Percentiles rank a stretch among this genome's conserved stretches.
Conservation (phyloP, 2,888 invertebrate species). For the Drosophila percnosoma region DNA sequence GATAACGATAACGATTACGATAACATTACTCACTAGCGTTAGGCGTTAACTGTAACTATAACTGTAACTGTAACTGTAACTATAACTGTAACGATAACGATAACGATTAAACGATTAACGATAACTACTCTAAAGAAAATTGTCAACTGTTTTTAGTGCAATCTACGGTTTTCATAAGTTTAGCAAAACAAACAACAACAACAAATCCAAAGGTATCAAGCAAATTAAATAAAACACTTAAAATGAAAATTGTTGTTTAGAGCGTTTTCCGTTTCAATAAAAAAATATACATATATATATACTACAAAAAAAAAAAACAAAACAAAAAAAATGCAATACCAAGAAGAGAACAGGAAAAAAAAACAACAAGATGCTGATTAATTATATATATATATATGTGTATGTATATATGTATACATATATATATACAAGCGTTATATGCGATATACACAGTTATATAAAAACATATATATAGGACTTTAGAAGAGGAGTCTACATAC, state of each 20-base stretch:
- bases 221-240: constrained; percentile 6
- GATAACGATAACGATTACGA: constrained; percentile 37
- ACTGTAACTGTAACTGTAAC: constrained; percentile 17
- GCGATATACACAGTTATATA: constrained; percentile 64
- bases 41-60: constrained; percentile 45
- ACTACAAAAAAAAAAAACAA: constrained; percentile 2
- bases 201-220: constrained; percentile 27
- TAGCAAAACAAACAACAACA: constrained; percentile 54
- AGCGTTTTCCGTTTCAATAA: constrained; percentile 71
- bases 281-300: constrained; percentile 9
- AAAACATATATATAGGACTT: constrained; percentile 38
- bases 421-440: constrained; percentile 61
- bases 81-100: constrained; percentile 48
- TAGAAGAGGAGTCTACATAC: constrained; percentile 32
- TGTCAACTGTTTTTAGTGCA: constrained; percentile 78
- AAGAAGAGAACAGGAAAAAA: background rate
- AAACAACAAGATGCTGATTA: constrained; percentile 35
- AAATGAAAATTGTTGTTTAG: constrained; percentile 60
- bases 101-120: constrained; percentile 48
- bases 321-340: background rate
- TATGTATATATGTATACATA: constrained; percentile 37
- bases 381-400: constrained; percentile 34
- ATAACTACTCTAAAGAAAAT: constrained; percentile 53
- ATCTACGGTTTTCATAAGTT: constrained; percentile 81
- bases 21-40: constrained; percentile 46